Evolutionary conservation across 2,888 invertebrate genomes (phyloP).

Genomic region (Scaptomyza polygonia): DNA sequence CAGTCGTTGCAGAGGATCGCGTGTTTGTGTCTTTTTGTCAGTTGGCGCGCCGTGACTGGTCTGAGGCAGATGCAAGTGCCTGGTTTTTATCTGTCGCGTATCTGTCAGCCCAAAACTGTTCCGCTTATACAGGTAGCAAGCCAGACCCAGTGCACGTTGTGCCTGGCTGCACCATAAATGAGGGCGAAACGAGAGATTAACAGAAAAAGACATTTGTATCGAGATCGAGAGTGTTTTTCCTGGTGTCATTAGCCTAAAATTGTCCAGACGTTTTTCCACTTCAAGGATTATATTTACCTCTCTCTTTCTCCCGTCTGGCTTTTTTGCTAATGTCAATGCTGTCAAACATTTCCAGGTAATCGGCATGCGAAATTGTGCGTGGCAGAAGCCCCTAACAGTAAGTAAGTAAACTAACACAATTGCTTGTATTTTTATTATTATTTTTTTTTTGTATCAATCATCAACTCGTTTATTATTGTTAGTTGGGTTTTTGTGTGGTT

Average conservation of each 20-base stretch:
- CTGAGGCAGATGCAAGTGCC: constrained; percentile 37
- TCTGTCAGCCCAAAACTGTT: constrained; percentile 51
- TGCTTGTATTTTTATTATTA: constrained; percentile 11
- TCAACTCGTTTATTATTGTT: constrained; percentile 78
- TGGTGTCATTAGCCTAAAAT: constrained; percentile 78
- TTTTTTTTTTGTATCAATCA: constrained; percentile 71
- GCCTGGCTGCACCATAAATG: constrained; percentile 72
- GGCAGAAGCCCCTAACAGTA: background rate
- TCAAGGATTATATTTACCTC: constrained; percentile 42
- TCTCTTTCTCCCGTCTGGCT: background rate
- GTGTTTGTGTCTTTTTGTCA: constrained; percentile 36
- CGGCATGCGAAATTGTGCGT: constrained; percentile 66
- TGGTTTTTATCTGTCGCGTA: constrained; percentile 70
- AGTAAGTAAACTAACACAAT: constrained; percentile 33
- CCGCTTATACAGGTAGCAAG: constrained; percentile 56
- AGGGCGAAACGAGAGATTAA: constrained; percentile 30
- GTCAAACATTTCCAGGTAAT: constrained; percentile 62
- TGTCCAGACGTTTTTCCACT: constrained; percentile 66
- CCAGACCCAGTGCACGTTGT: constrained; percentile 36
- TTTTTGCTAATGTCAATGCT: constrained; percentile 47
- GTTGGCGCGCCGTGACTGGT: constrained; percentile 69
- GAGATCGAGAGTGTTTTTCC: constrained; percentile 64
- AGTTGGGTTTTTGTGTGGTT: constrained; percentile 50
- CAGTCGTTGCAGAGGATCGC: constrained; percentile 46
- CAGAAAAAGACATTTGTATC: constrained; percentile 12